These are phyloP conservation scores for Scophthalmus maximus DNA, from an alignment of 2,113 vertebrate genomes.

Conservation along the genomic window DNA sequence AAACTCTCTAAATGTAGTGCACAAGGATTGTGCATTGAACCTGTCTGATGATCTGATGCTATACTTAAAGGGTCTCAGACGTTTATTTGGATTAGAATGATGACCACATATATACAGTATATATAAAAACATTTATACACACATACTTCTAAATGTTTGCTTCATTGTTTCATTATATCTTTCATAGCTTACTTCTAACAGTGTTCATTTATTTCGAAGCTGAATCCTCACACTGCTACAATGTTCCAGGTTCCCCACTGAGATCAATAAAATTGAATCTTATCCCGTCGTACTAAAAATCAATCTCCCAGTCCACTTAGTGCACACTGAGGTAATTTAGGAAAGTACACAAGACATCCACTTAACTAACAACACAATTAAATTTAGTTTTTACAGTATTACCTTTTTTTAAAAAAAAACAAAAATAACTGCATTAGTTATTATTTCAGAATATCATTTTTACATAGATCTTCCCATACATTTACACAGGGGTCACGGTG, in stretches of 20 bases:
- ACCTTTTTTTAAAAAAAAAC: background rate
- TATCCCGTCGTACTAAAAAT: conserved; percentile 44
- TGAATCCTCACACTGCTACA: background rate
- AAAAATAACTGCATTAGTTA: conserved; percentile 3
- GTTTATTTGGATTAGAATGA: background rate
- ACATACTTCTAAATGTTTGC: background rate
- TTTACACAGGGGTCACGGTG: too few species aligned
- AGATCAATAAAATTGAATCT: conserved; percentile 55
- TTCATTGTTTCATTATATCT: too few species aligned
- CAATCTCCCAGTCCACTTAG: conserved; percentile 48
- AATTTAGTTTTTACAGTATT: conserved; percentile 1
- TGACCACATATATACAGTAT: background rate
- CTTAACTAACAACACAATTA: conserved; percentile 40
- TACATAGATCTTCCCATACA: background rate
- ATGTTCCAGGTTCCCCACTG: conserved; percentile 7
- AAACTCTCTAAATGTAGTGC: too few species aligned
- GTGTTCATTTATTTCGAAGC: background rate
- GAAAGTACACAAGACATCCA: conserved; percentile 13
- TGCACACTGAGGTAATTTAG: conserved; percentile 44
- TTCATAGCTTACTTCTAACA: background rate
- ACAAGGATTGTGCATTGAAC: background rate
- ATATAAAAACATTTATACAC: background rate
- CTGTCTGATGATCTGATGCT: background rate
- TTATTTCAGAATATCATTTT: background rate
- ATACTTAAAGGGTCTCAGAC: background rate